Conservation (phyloP, 2,888 invertebrate species). For the Hecatera dysodea region DNA sequence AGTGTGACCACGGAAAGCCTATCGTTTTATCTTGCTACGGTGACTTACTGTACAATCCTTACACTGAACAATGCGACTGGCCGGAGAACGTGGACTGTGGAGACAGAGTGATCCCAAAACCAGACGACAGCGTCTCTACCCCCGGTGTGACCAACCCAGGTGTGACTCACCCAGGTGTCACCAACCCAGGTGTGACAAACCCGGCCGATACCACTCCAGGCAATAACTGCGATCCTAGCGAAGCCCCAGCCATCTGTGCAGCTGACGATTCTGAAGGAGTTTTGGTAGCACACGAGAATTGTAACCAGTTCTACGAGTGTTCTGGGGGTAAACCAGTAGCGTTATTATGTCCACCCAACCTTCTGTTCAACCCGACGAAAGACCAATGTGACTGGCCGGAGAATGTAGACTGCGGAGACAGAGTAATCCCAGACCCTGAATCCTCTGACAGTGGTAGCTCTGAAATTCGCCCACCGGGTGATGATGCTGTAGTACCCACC, state of each 20-base stretch:
- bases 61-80: slow-evolving; percentile 68
- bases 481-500: slow-evolving; percentile 18
- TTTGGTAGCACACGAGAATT: slow-evolving; percentile 73
- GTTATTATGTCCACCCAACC: slow-evolving; percentile 53
- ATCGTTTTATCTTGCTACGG: slow-evolving; percentile 53
- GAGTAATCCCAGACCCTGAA: slow-evolving; percentile 54
- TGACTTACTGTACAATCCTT: slow-evolving; percentile 62
- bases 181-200: slow-evolving; percentile 1
- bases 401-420: slow-evolving; percentile 68
- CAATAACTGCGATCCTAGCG: slow-evolving; percentile 55
- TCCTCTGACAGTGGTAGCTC: slow-evolving; percentile 11
- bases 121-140: slow-evolving; percentile 9
- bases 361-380: slow-evolving; percentile 67
- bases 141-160: neutral
- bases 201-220: neutral
- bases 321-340: slow-evolving; percentile 63
- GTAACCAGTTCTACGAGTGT: slow-evolving; percentile 74
- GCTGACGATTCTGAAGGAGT: slow-evolving; percentile 64
- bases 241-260: slow-evolving; percentile 70
- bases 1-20: slow-evolving; percentile 65
- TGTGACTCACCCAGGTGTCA: neutral
- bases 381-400: slow-evolving; percentile 70
- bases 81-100: slow-evolving; percentile 68
- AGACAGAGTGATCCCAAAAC: slow-evolving; percentile 56
- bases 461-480: slow-evolving; percentile 19